phyloP scores from a whole-genome alignment of 2,888 invertebrate genomes.

The Muscina levida region DNA sequence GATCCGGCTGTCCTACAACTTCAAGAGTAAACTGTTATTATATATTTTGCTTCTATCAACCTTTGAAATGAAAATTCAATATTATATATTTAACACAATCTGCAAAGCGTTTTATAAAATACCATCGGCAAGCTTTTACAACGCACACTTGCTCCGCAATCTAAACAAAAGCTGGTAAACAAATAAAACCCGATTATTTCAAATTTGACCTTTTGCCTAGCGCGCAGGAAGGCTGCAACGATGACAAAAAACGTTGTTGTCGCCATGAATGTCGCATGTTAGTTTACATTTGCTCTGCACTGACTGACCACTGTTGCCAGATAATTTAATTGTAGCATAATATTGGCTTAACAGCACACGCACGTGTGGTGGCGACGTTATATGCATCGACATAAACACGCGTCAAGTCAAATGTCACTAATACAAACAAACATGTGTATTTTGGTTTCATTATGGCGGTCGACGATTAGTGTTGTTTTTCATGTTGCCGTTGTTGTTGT shows the following conservation, averaged over 20 bases:
- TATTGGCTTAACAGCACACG: slow-evolving; percentile 23
- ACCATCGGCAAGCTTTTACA: too few species aligned
- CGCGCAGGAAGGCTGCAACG: neutral
- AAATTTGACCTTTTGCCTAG: neutral
- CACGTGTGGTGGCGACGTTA: neutral
- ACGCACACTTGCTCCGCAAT: too few species aligned
- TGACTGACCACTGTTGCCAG: neutral
- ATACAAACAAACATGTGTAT: slow-evolving; percentile 22
- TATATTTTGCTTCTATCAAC: neutral
- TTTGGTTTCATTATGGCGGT: slow-evolving; percentile 17
- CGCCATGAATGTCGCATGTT: neutral
- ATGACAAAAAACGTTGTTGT: neutral
- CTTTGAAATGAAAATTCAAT: neutral
- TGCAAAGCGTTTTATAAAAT: too few species aligned
- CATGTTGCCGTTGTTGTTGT: slow-evolving; percentile 51
- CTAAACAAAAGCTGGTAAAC: neutral
- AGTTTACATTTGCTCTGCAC: neutral
- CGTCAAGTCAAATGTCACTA: neutral
- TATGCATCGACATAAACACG: neutral
- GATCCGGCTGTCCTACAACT: too few species aligned
- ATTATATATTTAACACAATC: too few species aligned
- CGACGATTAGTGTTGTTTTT: slow-evolving; percentile 26
- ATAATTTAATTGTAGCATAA: slow-evolving; percentile 31
- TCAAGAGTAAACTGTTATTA: too few species aligned
- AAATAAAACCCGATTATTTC: neutral